phyloP scores from a whole-genome alignment of 2,113 vertebrate species.

The Eurypyga helias region DNA sequence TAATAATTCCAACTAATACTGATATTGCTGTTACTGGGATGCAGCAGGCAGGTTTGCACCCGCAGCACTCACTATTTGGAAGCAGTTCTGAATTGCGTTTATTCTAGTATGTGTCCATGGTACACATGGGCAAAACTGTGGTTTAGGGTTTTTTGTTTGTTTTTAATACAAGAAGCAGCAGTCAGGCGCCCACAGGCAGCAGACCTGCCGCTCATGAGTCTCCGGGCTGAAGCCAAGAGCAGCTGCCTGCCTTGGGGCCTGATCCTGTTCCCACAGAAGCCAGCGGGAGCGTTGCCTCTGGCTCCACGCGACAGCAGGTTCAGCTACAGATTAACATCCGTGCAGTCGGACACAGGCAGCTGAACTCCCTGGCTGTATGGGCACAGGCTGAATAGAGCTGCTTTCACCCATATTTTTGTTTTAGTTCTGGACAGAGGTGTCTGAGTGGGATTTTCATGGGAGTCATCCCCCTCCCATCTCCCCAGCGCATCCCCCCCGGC shows the following conservation, averaged over 20 bases:
- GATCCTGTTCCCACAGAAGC: fast-evolving
- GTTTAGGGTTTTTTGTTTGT: neutral
- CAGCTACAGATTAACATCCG: neutral
- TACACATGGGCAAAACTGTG: fast-evolving
- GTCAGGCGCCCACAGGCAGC: fast-evolving
- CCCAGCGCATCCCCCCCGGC: fast-evolving
- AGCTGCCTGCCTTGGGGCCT: neutral
- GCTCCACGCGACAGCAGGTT: fast-evolving
- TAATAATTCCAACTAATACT: neutral
- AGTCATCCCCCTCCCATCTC: neutral
- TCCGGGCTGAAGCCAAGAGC: neutral
- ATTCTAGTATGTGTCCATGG: fast-evolving
- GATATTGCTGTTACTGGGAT: fast-evolving
- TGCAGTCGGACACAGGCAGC: fast-evolving
- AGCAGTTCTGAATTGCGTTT: neutral
- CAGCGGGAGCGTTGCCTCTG: neutral
- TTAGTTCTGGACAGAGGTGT: neutral
- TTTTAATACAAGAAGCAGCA: neutral
- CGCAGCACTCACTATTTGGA: neutral
- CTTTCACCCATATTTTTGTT: neutral
- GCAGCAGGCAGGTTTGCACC: neutral
- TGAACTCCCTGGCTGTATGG: fast-evolving
- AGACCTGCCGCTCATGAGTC: fast-evolving
- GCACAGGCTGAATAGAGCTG: fast-evolving
- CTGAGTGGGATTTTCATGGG: fast-evolving